Conservation (phyloP, 1,140 invertebrate genomes). For the Drosophila nannoptera region DNA sequence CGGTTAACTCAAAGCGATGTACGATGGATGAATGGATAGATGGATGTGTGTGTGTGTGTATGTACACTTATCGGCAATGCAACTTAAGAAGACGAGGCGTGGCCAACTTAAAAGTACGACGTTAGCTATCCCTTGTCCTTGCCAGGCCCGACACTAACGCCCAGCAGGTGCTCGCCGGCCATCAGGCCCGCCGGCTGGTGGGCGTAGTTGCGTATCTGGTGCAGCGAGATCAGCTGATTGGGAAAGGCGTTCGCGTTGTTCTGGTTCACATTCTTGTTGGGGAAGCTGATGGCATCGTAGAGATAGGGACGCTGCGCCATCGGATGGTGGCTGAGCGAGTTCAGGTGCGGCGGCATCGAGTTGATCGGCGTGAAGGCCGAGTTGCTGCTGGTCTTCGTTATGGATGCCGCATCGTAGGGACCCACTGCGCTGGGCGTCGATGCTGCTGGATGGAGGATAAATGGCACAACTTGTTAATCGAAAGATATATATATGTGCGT, state of each 20-base stretch:
- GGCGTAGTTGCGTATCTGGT: constrained; percentile 97
- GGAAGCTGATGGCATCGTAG: constrained; percentile 94
- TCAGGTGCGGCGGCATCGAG: constrained; percentile 90
- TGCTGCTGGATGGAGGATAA: constrained; percentile 32
- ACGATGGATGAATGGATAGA: background rate
- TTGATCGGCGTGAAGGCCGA: constrained; percentile 96
- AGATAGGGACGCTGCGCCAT: constrained; percentile 90
- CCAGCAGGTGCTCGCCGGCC: constrained; percentile 77
- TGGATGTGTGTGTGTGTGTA: constrained; percentile 13
- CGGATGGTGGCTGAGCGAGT: constrained; percentile 87
- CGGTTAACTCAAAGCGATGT: constrained; percentile 20
- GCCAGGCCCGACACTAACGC: constrained; percentile 77
- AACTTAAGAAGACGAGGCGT: constrained; percentile 12
- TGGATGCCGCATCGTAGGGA: constrained; percentile 73
- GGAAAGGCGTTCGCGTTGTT: constrained; percentile 88
- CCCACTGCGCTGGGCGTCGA: constrained; percentile 73
- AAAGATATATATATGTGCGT: background rate
- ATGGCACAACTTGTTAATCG: background rate
- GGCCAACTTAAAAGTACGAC: constrained; percentile 72
- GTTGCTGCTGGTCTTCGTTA: constrained; percentile 83
- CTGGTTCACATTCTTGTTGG: constrained; percentile 80
- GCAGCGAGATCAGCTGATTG: constrained; percentile 96
- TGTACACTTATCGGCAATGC: constrained; percentile 7
- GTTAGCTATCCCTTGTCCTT: constrained; percentile 79
- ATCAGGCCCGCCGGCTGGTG: constrained; percentile 87